Conservation (phyloP, 2,113 vertebrate species). For the Dromaius novaehollandiae region DNA sequence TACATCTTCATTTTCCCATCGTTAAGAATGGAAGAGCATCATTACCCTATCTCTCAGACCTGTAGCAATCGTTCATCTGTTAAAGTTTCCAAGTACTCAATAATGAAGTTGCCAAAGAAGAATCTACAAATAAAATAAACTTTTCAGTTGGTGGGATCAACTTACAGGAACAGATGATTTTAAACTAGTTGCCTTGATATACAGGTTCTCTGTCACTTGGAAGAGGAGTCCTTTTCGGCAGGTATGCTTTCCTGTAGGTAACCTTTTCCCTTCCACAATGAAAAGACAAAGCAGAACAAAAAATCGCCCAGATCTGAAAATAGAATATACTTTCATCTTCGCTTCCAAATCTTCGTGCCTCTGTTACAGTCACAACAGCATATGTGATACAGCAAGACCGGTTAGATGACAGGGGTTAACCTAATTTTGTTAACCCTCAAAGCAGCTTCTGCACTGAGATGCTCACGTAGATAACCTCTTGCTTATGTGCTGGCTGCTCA, state of each 20-base stretch:
- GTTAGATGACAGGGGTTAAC: constrained; percentile 65
- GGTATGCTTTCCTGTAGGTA: constrained; percentile 30
- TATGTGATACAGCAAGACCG: constrained; percentile 15
- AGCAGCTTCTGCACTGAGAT: constrained; percentile 34
- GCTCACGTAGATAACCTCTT: constrained; percentile 52
- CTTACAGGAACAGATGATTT: constrained; percentile 74
- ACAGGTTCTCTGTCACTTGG: constrained; percentile 63
- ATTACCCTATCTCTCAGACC: not conserved
- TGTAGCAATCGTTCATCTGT: not conserved
- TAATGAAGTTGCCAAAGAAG: not conserved
- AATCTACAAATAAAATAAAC: not conserved
- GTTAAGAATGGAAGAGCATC: not conserved
- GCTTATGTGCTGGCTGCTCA: constrained; percentile 37
- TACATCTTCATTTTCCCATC: not conserved
- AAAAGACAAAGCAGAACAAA: constrained; percentile 63
- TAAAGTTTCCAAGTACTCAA: not conserved
- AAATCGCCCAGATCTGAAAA: constrained; percentile 55
- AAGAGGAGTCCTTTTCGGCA: constrained; percentile 60
- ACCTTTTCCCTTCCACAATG: constrained; percentile 39
- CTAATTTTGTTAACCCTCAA: constrained; percentile 69
- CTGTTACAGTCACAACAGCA: not conserved
- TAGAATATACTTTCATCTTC: constrained; percentile 57
- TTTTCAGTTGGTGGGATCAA: constrained; percentile 8
- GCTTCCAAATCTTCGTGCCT: not conserved
- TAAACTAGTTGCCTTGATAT: constrained; percentile 60